A percentile compares a stretch with the other conserved stretches of the same genome.
phyloP scores from a whole-genome alignment of 2,888 invertebrate genomes.

The Iselma pallidipennis region DNA sequence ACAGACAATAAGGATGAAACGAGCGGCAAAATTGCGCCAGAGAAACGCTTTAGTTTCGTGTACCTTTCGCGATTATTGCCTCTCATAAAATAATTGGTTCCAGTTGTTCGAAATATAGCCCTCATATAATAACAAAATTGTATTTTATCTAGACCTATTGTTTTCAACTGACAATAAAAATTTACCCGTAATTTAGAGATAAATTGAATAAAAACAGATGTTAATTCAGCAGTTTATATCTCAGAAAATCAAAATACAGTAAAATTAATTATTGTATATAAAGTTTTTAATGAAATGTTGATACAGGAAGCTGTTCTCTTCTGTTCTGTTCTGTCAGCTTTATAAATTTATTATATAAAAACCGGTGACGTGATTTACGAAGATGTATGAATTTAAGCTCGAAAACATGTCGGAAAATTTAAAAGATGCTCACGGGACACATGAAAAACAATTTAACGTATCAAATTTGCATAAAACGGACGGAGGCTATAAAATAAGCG shows the following conservation, averaged over 20 bases:
- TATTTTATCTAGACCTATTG: too few species aligned
- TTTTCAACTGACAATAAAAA: background rate
- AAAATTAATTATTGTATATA: too few species aligned
- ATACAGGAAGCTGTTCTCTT: background rate
- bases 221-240: too few species aligned
- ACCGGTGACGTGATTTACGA: background rate
- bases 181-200: too few species aligned
- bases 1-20: background rate
- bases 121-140: background rate
- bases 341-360: background rate
- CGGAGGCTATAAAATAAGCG: background rate
- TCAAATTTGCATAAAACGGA: background rate
- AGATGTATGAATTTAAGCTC: background rate
- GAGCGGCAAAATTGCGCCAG: background rate
- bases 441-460: slow-evolving; percentile 2
- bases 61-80: background rate
- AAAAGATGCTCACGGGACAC: background rate
- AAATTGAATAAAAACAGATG: too few species aligned
- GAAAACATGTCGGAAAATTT: background rate
- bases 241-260: too few species aligned
- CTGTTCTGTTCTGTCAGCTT: too few species aligned
- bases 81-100: background rate
- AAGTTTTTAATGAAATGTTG: background rate
- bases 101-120: background rate
- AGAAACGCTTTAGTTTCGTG: background rate